phyloP scores from a whole-genome alignment of 2,113 vertebrate genomes.

The Scytalopus superciliaris region DNA sequence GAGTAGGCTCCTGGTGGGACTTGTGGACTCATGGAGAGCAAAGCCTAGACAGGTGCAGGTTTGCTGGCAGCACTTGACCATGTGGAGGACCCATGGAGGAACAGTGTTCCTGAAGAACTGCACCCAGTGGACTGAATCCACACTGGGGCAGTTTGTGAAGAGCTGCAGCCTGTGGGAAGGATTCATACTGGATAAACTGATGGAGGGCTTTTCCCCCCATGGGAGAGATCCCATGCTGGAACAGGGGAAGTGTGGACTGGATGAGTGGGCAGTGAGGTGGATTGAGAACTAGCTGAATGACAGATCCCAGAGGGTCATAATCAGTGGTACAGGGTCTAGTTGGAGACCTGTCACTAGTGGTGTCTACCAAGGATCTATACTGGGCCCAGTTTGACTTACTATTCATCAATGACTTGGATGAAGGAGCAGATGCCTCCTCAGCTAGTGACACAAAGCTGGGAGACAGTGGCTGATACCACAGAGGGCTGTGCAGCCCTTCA shows the following conservation, averaged over 20 bases:
- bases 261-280: not conserved
- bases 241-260: not conserved
- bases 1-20: not conserved
- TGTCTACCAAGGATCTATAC: not conserved
- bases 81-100: not conserved
- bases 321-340: not conserved
- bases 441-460: not conserved
- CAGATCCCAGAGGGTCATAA: not conserved
- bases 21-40: not conserved
- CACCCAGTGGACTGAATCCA: not conserved
- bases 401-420: not conserved
- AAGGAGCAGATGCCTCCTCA: not conserved
- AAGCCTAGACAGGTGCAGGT: not conserved
- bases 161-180: not conserved
- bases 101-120: not conserved
- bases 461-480: not conserved
- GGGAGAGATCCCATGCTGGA: not conserved
- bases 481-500: not conserved
- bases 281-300: not conserved
- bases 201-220: not conserved
- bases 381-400: not conserved
- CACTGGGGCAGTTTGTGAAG: not conserved
- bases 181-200: not conserved
- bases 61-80: not conserved
- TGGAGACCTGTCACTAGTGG: not conserved